Percentiles rank a stretch among this genome's conserved stretches.
phyloP scores from a whole-genome alignment of 2,888 invertebrate species.

The Dascillus cervinus region DNA sequence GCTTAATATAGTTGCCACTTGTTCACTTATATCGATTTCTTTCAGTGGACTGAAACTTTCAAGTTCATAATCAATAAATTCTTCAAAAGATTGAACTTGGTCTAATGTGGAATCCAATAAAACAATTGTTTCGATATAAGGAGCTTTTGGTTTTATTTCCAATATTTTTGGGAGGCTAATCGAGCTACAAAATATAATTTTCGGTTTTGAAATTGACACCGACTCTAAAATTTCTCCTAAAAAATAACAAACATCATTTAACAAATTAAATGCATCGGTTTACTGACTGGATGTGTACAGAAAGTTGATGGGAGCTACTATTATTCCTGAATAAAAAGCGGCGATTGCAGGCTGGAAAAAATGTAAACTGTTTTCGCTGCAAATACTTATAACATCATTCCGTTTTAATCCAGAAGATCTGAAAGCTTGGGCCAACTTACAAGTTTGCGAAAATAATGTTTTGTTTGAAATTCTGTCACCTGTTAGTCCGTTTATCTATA shows the following conservation, averaged over 20 bases:
- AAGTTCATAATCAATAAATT: too few relatives aligned
- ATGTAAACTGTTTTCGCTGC: not conserved
- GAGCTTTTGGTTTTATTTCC: not conserved
- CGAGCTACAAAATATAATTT: not conserved
- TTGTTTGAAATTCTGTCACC: not conserved
- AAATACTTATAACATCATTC: not conserved
- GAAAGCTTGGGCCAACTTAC: not conserved
- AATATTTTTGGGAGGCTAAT: not conserved
- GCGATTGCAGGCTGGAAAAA: too few relatives aligned
- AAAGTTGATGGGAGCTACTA: not conserved
- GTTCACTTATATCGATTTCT: too few relatives aligned
- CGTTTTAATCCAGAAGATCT: not conserved
- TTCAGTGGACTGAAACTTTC: too few relatives aligned
- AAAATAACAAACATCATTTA: too few relatives aligned
- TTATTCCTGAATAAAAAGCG: not conserved
- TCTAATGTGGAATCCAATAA: not conserved
- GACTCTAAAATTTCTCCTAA: not conserved
- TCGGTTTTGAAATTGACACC: not conserved
- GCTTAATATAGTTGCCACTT: too few relatives aligned
- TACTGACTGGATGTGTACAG: not conserved
- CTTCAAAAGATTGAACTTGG: not conserved
- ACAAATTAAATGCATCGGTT: too few relatives aligned
- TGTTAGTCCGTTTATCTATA: not conserved
- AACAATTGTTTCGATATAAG: not conserved
- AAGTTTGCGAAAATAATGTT: not conserved